Evolutionary conservation across 2,113 vertebrate genomes (phyloP), one percentile per base, ranked within the genome.

Genomic region (Chrysemys picta): DNA sequence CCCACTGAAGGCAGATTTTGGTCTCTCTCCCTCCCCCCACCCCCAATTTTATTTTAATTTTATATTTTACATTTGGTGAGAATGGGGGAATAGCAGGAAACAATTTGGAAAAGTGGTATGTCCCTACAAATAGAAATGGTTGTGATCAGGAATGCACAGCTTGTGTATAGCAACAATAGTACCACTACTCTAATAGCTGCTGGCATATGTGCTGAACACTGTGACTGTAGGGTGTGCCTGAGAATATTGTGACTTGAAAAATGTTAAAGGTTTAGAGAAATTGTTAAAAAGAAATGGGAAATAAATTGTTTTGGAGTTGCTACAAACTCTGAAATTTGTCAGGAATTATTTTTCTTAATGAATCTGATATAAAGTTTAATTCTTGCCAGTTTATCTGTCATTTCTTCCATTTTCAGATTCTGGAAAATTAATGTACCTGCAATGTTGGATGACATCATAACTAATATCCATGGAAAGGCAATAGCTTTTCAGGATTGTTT

Each of bases 401-500:
- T 82, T 85, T 87, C 45, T 92, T 80, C 82, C 80, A 35, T 85
- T 81, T 62, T 91, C 83, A 98, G 97, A 91, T 27, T 87, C 75
- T 96, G 94, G 97, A 22, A 8, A 47, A 1, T 96, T 6, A 0
- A 13, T 0, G 0, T 96, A 62, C 96, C 95, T 78, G 85, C 94
- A 87, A 1, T n/a, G 31, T 2, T 2, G 42, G 9, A 82, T 31
- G 94, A 97, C 22, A 3, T 29, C 1, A 0, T 95, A 10, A 89
- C 95, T 78, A 38, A 54, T 3, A 65, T 97, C 59, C 29, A 2
- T 52, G 89, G 93, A 84, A 97, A 90, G 52, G 9, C 13, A 69
- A 89, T 94, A 56, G 84, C 84, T 89, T 97, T 97, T 91, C 92
- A 95, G 59, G 93, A 98, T 35, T 97, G 97, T 82, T 97, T 96